Base-by-base conservation (phyloP, 1,140 invertebrate genomes). In the Pentalonia nigronervosa region DNA sequence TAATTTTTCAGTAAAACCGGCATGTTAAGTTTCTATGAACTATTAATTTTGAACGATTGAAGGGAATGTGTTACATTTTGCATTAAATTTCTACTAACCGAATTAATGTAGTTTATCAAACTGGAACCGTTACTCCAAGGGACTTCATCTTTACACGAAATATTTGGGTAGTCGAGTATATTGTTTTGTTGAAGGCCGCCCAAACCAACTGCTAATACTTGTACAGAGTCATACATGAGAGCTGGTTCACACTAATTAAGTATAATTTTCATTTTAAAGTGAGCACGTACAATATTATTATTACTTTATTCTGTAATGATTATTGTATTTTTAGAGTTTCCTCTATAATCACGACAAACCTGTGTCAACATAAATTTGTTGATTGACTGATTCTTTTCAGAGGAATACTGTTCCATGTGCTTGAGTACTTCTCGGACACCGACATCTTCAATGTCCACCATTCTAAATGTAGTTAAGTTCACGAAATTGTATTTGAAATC, bases 401-500 rank as follows among this genome's bases (percentile, higher is more conserved):
- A 97, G 96, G 50, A 96, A 96, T 94, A 97, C 45, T 34, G 50
- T n/a, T 93, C 96, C 96, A 97, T 97, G 94, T 97, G 96, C 94
- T 96, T 96, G 8, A 97, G 95, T 50, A 96, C 95, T 81, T 95
- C 95, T 90, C 95, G 95, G 9, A 97, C 96, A 47, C 95, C 95
- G 60, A 95, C 95, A 94, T 96, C 96, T 47, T 96, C 96, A 25
- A 95, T 96, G 94, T 96, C 96, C 36, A 97, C 97, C 93, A 99
- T 95, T 91, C 98, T 96, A 95, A 98, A 99, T 14, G 98, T 97
- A 81, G 98, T 99, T 96, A 99, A 98, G 95, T 99, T 99, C 25
- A 99, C 98, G 93, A 97, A 97, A 95, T 99, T 99, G 96, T 99
- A 98, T 95, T 98, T 98, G 95, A 99, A 99, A 95, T 99, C 98